These are phyloP conservation scores for Megaleporinus macrocephalus DNA, from an alignment of 2,113 vertebrate species.

Conservation along the genomic window DNA sequence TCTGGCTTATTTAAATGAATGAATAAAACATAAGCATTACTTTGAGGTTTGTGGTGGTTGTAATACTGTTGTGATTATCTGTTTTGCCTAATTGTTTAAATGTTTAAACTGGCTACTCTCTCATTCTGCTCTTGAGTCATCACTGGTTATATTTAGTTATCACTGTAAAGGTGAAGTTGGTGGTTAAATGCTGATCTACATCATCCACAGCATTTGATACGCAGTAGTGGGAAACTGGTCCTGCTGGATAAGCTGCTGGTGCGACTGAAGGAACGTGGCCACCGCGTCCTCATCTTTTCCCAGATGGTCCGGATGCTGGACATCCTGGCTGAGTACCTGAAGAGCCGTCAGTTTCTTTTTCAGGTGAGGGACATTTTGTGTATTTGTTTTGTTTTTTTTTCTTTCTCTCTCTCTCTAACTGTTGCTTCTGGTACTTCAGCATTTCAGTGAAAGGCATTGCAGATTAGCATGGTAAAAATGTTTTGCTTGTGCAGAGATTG, in stretches of 20 bases:
- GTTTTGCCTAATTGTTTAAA: background rate
- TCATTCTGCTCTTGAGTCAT: no score
- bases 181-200: background rate
- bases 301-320: constrained; percentile 99
- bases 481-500: constrained; percentile 82
- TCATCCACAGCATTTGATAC: constrained; percentile 87
- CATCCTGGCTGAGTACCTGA: constrained; percentile 97
- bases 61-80: background rate
- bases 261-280: constrained; percentile 93
- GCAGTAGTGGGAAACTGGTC: constrained; percentile 96
- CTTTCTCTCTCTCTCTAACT: no score
- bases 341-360: constrained; percentile 92
- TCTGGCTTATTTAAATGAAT: background rate
- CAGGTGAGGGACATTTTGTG: constrained; percentile 77
- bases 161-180: background rate
- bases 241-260: constrained; percentile 95
- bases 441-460: background rate
- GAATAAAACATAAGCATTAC: background rate
- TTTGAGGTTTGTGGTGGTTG: background rate
- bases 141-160: no score
- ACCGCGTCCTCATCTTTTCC: constrained; percentile 97
- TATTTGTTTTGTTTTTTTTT: no score
- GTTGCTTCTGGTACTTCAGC: background rate
- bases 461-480: background rate
- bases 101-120: no score